A percentile compares a stretch with the other conserved stretches of the same genome.
These are phyloP conservation scores for Cyphomyrus discorhynchus DNA, from an alignment of 2,113 vertebrate genomes.

Conservation along the genomic window DNA sequence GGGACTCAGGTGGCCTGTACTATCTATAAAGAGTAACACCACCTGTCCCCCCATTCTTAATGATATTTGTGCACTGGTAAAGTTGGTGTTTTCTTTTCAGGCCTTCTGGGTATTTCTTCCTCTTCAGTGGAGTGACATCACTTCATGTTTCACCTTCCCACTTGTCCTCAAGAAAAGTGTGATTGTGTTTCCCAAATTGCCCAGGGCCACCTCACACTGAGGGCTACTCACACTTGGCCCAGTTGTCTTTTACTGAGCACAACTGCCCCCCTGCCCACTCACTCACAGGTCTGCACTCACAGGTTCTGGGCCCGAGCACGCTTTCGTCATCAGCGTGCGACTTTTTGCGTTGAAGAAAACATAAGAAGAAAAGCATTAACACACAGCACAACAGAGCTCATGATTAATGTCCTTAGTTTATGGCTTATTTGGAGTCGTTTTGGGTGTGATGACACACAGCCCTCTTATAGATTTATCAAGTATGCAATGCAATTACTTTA, in stretches of 20 bases:
- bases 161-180: background rate
- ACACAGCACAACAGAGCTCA: background rate
- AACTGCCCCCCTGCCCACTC: background rate
- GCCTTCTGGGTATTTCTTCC: background rate
- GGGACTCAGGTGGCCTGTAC: background rate
- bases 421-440: background rate
- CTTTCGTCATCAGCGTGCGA: background rate
- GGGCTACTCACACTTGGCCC: background rate
- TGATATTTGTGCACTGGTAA: background rate
- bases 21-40: background rate
- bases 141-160: background rate
- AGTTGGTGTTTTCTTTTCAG: background rate
- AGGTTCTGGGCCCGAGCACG: background rate
- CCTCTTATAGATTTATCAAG: background rate
- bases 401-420: background rate
- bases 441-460: background rate
- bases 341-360: background rate
- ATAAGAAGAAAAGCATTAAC: background rate
- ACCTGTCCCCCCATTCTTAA: background rate
- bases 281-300: background rate
- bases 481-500: background rate
- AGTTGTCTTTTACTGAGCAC: too few relatives aligned
- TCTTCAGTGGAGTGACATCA: background rate
- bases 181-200: background rate
- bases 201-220: background rate